Conservation (phyloP, 2,888 invertebrate genomes). For the Aplocera efformata region DNA sequence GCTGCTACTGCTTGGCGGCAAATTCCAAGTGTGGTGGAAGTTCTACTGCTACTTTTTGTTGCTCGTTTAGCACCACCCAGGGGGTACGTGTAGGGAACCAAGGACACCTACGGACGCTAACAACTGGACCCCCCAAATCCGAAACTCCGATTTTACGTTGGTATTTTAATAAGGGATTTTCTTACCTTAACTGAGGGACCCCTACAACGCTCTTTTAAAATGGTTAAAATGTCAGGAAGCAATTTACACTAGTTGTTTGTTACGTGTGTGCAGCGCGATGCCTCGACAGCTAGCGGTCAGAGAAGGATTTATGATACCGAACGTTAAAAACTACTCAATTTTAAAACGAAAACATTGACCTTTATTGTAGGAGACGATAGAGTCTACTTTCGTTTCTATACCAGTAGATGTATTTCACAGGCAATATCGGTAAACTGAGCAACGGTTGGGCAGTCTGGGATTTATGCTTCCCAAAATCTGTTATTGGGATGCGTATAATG, state of each 20-base stretch:
- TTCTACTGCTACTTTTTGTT: too few relatives aligned
- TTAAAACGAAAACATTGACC: constrained; percentile 15
- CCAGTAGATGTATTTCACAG: constrained; percentile 35
- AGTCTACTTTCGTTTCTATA: constrained; percentile 28
- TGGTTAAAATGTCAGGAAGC: constrained; percentile 41
- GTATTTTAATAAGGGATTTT: too few relatives aligned
- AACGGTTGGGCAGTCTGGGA: constrained; percentile 46
- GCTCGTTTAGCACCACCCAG: too few relatives aligned
- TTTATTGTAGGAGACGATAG: constrained; percentile 21
- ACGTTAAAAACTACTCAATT: constrained; percentile 41
- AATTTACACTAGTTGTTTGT: constrained; percentile 52
- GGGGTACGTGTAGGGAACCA: too few relatives aligned
- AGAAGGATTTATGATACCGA: constrained; percentile 49
- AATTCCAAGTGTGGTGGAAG: too few relatives aligned
- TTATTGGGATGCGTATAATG: constrained; percentile 46
- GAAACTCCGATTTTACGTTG: too few relatives aligned
- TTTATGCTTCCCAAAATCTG: constrained; percentile 53
- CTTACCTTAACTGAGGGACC: too few relatives aligned
- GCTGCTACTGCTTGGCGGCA: too few relatives aligned
- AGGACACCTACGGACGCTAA: too few relatives aligned
- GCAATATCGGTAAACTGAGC: constrained; percentile 46
- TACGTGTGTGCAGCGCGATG: constrained; percentile 44
- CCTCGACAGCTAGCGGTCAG: constrained; percentile 36
- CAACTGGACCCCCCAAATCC: too few relatives aligned
- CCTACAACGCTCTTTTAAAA: too few relatives aligned